Conservation (phyloP, 2,113 vertebrate species). For the Procavia capensis region DNA sequence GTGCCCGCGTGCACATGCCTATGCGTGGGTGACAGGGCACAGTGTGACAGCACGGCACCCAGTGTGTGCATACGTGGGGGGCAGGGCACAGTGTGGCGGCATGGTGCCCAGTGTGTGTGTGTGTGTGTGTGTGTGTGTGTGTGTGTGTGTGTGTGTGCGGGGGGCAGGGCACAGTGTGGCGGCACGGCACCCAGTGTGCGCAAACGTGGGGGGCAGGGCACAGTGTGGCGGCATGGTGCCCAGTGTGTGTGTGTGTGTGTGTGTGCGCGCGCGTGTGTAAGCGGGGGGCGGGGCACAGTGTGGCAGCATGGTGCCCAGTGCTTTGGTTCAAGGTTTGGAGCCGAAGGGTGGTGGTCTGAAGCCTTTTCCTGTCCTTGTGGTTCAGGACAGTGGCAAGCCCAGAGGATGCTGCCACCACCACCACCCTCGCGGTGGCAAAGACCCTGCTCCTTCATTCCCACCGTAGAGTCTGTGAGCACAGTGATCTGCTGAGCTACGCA, state of each 20-base stretch:
- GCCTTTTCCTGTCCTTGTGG: background rate
- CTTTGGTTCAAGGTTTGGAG: background rate
- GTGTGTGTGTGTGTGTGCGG: background rate
- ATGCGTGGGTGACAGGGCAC: no score
- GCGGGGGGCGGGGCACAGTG: no score
- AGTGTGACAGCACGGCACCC: no score
- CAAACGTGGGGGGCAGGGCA: no score
- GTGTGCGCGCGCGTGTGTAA: no score
- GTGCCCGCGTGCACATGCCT: no score
- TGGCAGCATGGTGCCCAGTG: background rate
- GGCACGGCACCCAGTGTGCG: no score
- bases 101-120: accelerated
- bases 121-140: accelerated
- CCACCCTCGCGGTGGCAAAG: background rate
- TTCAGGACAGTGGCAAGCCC: background rate
- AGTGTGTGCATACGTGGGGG: no score
- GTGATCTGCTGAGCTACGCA: background rate
- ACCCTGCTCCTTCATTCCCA: background rate
- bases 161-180: no score
- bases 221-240: no score
- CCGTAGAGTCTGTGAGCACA: accelerated
- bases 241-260: no score
- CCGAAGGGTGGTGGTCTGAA: background rate
- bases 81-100: no score
- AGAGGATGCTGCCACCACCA: background rate